phyloP scores from a whole-genome alignment of 2,888 invertebrate genomes.

The Tortrix viridana region DNA sequence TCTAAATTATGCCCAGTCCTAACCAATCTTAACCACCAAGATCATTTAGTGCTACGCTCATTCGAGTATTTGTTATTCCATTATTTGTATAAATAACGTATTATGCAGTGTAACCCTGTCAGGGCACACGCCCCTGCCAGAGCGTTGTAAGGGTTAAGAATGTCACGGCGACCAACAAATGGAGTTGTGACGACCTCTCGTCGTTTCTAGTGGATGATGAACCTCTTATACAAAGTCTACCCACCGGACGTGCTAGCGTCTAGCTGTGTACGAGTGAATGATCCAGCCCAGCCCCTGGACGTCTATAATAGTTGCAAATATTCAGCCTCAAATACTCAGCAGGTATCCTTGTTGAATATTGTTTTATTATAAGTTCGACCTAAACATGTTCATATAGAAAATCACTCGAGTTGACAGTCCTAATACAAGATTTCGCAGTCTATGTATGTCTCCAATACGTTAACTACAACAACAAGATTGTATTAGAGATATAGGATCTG shows the following conservation, averaged over 20 bases:
- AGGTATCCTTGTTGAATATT: conserved; percentile 49
- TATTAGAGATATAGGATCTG: too few species aligned
- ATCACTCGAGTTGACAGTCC: too few species aligned
- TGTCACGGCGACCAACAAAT: conserved; percentile 17
- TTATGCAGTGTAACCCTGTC: background rate
- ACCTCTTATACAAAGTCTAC: conserved; percentile 45
- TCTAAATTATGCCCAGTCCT: too few species aligned
- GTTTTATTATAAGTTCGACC: conserved; percentile 51
- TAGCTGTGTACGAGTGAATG: conserved; percentile 43
- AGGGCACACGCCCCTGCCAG: background rate
- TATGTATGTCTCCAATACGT: too few species aligned
- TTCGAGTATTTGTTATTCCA: conserved; percentile 14
- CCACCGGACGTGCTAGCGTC: too few species aligned
- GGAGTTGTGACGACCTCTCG: conserved; percentile 17
- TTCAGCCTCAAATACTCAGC: conserved; percentile 57
- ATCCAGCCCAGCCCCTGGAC: conserved; percentile 52
- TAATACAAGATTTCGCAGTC: too few species aligned
- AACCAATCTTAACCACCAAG: too few species aligned
- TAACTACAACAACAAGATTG: too few species aligned
- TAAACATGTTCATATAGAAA: conserved; percentile 13
- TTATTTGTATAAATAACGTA: background rate
- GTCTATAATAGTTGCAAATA: conserved; percentile 50
- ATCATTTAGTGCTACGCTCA: too few species aligned
- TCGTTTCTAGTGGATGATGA: conserved; percentile 43
- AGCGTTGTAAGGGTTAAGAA: conserved; percentile 5